Conservation (phyloP, 2,797 vertebrate species). For the Channallabes apus region DNA sequence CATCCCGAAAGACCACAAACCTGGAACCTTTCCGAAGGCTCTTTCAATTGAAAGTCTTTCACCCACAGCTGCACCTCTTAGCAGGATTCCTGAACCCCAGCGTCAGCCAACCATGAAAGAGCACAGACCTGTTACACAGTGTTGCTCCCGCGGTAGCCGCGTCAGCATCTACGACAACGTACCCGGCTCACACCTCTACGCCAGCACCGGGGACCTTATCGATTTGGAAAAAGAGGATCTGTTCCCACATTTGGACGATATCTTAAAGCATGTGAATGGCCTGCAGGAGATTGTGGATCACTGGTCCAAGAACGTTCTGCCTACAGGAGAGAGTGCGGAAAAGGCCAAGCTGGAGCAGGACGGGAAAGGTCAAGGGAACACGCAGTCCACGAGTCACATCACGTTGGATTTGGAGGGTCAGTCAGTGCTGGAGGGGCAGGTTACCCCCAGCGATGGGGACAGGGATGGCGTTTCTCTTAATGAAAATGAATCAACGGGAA, state of each 20-base stretch:
- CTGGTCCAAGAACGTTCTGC: slow-evolving; percentile 89
- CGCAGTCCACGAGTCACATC: slow-evolving; percentile 80
- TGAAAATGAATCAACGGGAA: slow-evolving; percentile 81
- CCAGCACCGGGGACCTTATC: slow-evolving; percentile 93
- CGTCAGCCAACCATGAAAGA: slow-evolving; percentile 74
- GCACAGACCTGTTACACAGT: slow-evolving; percentile 73
- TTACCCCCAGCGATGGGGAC: slow-evolving; percentile 81
- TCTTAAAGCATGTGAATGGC: slow-evolving; percentile 90
- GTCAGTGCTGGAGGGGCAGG: slow-evolving; percentile 84
- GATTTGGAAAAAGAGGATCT: slow-evolving; percentile 93
- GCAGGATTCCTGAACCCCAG: slow-evolving; percentile 75
- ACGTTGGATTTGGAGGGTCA: slow-evolving; percentile 90
- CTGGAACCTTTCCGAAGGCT: slow-evolving; percentile 97
- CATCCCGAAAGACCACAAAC: slow-evolving; percentile 97
- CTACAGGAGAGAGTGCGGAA: slow-evolving; percentile 68
- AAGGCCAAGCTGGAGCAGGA: slow-evolving; percentile 64
- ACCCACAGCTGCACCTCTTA: slow-evolving; percentile 74
- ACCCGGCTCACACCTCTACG: slow-evolving; percentile 91
- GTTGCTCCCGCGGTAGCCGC: slow-evolving; percentile 87
- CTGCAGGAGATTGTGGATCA: slow-evolving; percentile 90
- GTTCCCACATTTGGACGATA: slow-evolving; percentile 91
- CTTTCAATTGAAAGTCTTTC: slow-evolving; percentile 96
- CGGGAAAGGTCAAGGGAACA: slow-evolving; percentile 63
- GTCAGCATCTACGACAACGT: slow-evolving; percentile 98
- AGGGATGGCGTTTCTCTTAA: slow-evolving; percentile 85